Percentiles rank a stretch among this genome's conserved stretches.
These are phyloP conservation scores for Sigmodon hispidus DNA, from an alignment of 2,113 vertebrate species.

Conservation along the genomic window DNA sequence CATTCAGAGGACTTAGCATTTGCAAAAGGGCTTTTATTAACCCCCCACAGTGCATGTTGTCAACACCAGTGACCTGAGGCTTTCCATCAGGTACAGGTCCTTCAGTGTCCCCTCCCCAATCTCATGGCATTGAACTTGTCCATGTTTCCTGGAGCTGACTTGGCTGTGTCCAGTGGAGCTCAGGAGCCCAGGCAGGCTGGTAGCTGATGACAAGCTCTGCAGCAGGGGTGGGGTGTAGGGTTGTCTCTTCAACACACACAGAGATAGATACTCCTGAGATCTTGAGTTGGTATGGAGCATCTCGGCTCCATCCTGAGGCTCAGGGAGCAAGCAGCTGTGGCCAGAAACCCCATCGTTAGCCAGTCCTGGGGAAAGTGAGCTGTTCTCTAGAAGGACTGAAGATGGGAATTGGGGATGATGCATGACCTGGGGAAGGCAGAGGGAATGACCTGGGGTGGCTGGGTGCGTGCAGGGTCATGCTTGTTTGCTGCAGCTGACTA, in stretches of 20 bases:
- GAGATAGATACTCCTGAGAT: slow-evolving; percentile 48
- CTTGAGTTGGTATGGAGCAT: background rate
- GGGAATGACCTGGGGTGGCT: no score
- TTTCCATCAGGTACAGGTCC: background rate
- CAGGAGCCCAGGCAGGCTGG: background rate
- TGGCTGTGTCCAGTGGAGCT: background rate
- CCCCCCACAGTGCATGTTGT: background rate
- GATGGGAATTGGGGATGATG: rapidly evolving
- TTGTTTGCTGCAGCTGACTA: background rate
- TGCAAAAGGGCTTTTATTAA: slow-evolving; percentile 72
- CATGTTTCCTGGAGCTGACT: background rate
- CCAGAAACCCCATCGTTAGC: background rate
- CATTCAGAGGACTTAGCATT: background rate
- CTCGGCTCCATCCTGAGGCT: background rate
- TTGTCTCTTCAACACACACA: background rate
- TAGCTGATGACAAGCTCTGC: background rate
- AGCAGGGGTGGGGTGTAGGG: background rate
- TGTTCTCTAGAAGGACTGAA: background rate
- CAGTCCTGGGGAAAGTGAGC: background rate
- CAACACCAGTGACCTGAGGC: background rate
- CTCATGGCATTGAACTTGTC: background rate
- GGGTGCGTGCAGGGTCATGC: background rate
- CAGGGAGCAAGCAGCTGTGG: background rate
- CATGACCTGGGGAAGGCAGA: no score
- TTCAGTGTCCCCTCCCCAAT: background rate